Base-by-base conservation (phyloP, 2,888 invertebrate genomes). In the Neria commutata region DNA sequence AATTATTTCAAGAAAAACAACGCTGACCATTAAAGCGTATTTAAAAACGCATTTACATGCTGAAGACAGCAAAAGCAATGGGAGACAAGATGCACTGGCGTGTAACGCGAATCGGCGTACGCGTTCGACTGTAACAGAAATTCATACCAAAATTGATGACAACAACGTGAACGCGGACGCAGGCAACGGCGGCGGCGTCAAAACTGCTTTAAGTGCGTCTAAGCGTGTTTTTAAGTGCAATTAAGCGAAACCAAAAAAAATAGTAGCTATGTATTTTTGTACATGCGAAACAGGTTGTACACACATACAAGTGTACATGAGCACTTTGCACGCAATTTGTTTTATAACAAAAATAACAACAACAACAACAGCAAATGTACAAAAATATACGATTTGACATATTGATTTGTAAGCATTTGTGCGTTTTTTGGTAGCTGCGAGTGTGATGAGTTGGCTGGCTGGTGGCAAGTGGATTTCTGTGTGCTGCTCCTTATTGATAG, bases 41-140 rank as follows among this genome's bases (percentile, higher is more conserved):
- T 37, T 37, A 37, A 37, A 37, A 37, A 37, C 37, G 6, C 37
- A 37, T 37, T 37, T n/a, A 29, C 29, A 8, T 5, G 29, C 29
- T 5, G 5, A 5, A 29, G 11, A 29, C 6, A 5, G 29, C 29
- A 29, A 8, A 29, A 29, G 6, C 5, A 29, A 8, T 8, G 11
- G 6, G 11, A 29, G 29, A 5, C 5, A 29, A 29, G 5, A 8
- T 29, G 29, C n/a, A 2, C 11, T 24, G 14, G 6, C 21, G 23
- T n/a, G 21, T 16, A 2, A 14, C 14, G 8, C 42, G 17, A 56
- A 56, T 49, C 50, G 56, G 50, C 49, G 23, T 19, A 48, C 50
- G 56, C 56, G 50, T 42, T 49, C 49, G 45, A n/a, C 42, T 49
- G 40, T 48, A 37, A 55, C 48, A 23, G 45, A 37, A 37, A n/a